Evolutionary conservation across 2,797 vertebrate species (phyloP), one percentile per base, ranked within the genome.

Genomic region (Tadarida brasiliensis): DNA sequence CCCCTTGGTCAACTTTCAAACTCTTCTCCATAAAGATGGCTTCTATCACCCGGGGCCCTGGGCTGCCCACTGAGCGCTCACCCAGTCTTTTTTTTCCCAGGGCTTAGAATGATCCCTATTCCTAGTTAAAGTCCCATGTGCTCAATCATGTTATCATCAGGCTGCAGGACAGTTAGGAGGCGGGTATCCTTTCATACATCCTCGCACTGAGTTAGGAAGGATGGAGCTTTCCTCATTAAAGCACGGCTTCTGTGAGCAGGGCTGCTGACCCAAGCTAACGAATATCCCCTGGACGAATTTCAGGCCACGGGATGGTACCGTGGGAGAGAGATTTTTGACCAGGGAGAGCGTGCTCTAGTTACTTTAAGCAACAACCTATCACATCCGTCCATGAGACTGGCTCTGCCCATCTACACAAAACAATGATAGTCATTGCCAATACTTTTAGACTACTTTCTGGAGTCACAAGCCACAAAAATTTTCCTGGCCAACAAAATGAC

Each of bases 271-370:
- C 49, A 71, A 68, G 39, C 35, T 39, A 15, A 49, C 17, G 24
- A 39, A 12, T 16, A 61, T 2, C 68, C 61, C 7, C 26, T 35
- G 28, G 30, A 22, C 33, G 5, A n/a, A n/a, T 65, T 54, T 74
- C 47, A 51, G 61, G 47, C 15, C 39, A 7, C n/a, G 12, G 28
- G 19, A 22, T 35, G 49, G 56, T 56, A 35, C 0, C 5, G 7
- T 14, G 20, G 51, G 15, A 78, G 28, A 84, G 35, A 51, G 19
- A 24, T 19, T 63, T 76, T 77, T 56, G 71, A 84, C 24, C 26
- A 76, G 61, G 24, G n/a, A 68, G 20, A 96, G 49, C 9, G 68
- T 33, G 1, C 9, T 95, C 51, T 56, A 44, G 61, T 61, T 91
- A 68, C 73, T 35, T 63, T 70, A 54, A 22, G 57, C 30, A 65